Base-by-base conservation (phyloP, 2,888 invertebrate species). In the Euplagia quadripunctaria region DNA sequence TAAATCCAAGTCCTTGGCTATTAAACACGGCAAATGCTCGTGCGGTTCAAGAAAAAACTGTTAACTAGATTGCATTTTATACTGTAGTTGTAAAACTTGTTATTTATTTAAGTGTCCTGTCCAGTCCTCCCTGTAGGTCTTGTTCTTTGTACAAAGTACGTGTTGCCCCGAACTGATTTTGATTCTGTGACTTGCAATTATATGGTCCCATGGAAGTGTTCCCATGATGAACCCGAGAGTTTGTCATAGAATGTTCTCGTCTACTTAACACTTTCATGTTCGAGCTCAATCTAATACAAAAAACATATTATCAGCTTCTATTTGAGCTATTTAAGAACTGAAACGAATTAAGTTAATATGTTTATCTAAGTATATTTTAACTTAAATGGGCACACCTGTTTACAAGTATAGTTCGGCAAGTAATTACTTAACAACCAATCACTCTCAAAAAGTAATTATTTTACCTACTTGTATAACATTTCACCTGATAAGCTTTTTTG, bases 341-440 rank as follows among this genome's bases (percentile, higher is more conserved):
- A 4, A n/a, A 3, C 55, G n/a, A 55, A 20, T 31, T 31, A 58
- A 1, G 11, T 58, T 20, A 4, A 11, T 55, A n/a, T 6, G 6
- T 9, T 58, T 20, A 58, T 58, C 3, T 20, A 58, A 58, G 4
- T 20, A 58, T 17, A 55, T n/a, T 55, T 55, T 58, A 58, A 9
- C 12, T 58, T 20, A 58, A 52, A 20, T 20, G n/a, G 58, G 20
- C 58, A 20, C 58, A 58, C 20, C 58, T 58, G 58, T 58, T 58
- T 58, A 58, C 20, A 20, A 58, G 58, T 20, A 58, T 20, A 58
- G 20, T 58, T 20, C 11, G 58, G 61, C 31, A 14, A 9, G 31
- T 61, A 61, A 61, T 61, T 31, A 61, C 61, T 61, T 61, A 31
- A 61, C 61, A 61, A 11, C 12, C 61, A 31, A 31, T 61, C 61